Conservation (phyloP, 2,113 vertebrate genomes). For the Tragelaphus imberbis region DNA sequence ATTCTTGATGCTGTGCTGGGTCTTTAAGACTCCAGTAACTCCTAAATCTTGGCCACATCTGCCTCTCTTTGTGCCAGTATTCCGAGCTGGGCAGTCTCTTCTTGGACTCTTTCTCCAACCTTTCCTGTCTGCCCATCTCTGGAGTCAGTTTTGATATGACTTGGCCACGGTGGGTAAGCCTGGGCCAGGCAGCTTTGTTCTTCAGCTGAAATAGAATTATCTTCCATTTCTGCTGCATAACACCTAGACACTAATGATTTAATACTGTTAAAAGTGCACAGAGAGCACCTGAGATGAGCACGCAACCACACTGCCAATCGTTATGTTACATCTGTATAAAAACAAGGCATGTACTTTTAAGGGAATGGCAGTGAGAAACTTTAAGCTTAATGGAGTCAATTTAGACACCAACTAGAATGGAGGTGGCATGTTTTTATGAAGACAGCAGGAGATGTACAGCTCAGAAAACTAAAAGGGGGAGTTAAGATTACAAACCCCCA, state of each 20-base stretch:
- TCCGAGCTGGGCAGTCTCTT: background rate
- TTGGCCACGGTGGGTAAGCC: background rate
- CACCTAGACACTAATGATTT: background rate
- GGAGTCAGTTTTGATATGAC: background rate
- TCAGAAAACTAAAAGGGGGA: background rate
- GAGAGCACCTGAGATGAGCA: background rate
- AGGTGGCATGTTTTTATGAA: background rate
- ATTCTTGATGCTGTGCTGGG: background rate
- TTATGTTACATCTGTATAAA: background rate
- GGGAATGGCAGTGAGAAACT: background rate
- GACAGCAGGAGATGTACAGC: background rate
- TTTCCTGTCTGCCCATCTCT: background rate
- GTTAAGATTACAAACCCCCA: background rate
- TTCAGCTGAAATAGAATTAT: background rate
- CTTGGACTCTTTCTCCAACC: background rate
- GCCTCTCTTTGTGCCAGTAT: background rate
- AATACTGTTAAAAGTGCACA: background rate
- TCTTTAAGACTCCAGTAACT: background rate
- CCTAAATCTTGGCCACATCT: background rate
- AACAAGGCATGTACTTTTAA: background rate
- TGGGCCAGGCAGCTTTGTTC: background rate
- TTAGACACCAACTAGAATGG: background rate
- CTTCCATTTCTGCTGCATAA: background rate
- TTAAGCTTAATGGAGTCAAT: background rate
- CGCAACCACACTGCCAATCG: background rate